Evolutionary conservation across 2,113 vertebrate genomes (phyloP).

Genomic region (Dryoscopus gambensis): DNA sequence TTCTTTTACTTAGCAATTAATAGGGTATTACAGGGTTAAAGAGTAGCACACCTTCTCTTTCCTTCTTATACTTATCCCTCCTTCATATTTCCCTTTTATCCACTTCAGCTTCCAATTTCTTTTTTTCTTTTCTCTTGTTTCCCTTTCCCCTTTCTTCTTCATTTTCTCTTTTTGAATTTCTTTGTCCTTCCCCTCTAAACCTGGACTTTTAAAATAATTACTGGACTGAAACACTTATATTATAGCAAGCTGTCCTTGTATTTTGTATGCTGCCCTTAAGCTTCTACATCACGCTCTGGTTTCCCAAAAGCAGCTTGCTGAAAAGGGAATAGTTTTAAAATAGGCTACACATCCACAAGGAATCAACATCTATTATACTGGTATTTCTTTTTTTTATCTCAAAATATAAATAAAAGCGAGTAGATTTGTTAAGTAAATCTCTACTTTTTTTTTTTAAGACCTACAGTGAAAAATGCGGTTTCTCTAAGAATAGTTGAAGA

Average conservation of each 20-base stretch:
- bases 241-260: background rate
- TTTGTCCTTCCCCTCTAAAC: background rate
- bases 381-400: background rate
- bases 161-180: background rate
- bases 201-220: background rate
- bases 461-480: background rate
- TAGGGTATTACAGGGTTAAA: background rate
- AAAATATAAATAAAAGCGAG: background rate
- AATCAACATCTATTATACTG: background rate
- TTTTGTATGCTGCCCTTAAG: background rate
- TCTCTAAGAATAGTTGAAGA: background rate
- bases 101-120: background rate
- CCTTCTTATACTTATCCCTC: background rate
- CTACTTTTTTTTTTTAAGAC: background rate
- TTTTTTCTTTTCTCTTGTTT: background rate
- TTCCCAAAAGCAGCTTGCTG: background rate
- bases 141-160: accelerated
- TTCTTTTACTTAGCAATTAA: background rate
- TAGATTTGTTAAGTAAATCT: background rate
- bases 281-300: accelerated
- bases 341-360: background rate
- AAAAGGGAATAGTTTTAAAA: background rate
- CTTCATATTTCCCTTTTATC: background rate
- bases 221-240: background rate
- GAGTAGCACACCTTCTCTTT: background rate